Evolutionary conservation across 2,888 invertebrate species (phyloP).

Genomic region (Diarsia brunnea): DNA sequence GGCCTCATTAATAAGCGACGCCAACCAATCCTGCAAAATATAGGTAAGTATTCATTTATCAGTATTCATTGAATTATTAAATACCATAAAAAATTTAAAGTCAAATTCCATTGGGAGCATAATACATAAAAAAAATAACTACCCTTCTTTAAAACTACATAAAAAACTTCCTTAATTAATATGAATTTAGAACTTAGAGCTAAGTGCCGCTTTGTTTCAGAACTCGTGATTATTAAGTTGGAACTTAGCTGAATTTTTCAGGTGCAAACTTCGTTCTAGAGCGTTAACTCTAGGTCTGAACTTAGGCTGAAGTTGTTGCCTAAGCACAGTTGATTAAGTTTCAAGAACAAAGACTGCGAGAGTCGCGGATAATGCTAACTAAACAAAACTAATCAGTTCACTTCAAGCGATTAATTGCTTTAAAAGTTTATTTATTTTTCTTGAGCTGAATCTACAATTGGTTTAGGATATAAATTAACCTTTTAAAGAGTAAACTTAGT

Average conservation of each 20-base stretch:
- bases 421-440: constrained; percentile 31
- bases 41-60: background rate
- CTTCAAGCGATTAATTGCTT: constrained; percentile 48
- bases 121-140: constrained; percentile 25
- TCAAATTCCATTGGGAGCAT: constrained; percentile 22
- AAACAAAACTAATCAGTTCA: constrained; percentile 56
- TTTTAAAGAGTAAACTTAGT: background rate
- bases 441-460: background rate
- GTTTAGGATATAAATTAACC: background rate
- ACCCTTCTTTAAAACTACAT: constrained; percentile 35
- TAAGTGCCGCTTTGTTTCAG: constrained; percentile 53
- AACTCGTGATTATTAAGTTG: constrained; percentile 53
- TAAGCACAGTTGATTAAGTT: constrained; percentile 65
- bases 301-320: constrained; percentile 46
- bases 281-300: constrained; percentile 46
- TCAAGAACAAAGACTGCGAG: constrained; percentile 54
- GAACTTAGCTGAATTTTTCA: constrained; percentile 63
- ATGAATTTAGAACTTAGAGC: constrained; percentile 45
- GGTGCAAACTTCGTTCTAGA: constrained; percentile 43
- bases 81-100: constrained; percentile 12
- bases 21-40: background rate
- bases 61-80: background rate
- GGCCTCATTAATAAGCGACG: background rate
- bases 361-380: constrained; percentile 44
- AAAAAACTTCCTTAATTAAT: constrained; percentile 57